Base-by-base conservation (phyloP, 2,797 vertebrate genomes). In the Macropodus opercularis region DNA sequence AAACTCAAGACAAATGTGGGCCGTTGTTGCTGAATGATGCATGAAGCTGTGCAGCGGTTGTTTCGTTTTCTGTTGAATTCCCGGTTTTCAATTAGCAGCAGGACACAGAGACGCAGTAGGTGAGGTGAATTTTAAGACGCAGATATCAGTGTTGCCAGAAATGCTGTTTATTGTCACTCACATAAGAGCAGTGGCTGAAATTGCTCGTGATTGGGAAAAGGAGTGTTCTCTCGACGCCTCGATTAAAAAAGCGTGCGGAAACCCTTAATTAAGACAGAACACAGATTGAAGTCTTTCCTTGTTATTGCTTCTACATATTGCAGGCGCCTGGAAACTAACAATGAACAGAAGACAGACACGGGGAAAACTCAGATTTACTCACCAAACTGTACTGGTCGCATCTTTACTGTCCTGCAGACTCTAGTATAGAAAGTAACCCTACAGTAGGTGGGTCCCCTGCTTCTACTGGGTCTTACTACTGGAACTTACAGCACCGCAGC, bases 51-150 rank as follows among this genome's bases (percentile, higher is more conserved):
- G 53, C 27, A 17, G 38, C 39, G 31, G 34, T 56, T 60, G 13
- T 6, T 31, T 31, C 57, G 62, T 66, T 23, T 26, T 34, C 51
- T 51, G 29, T 55, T 63, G 39, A 74, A 72, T 71, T 72, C 32
- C 31, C 23, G 55, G 5, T 58, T 79, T 84, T 80, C 52, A 81
- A 72, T 78, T 70, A 81, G 63, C 47, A 50, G 56, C 1, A 26
- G 22, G 26, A 31, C 38, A 34, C 19, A 26, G 36, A 63, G 49
- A 71, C 29, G 59, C 53, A 57, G 36, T 41, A 53, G 58, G 54
- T 61, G 59, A 63, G 67, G 52, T 68, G 58, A 79, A 84, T 64
- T 26, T 35, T 50, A 67, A 63, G 39, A 54, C 26, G 46, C 51
- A 61, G 66, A 74, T 52, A 69, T 65, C 40, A 54, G n/a, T 48